Evolutionary conservation across 2,113 vertebrate genomes (phyloP).

Genomic region (Chloropsis hardwickii): DNA sequence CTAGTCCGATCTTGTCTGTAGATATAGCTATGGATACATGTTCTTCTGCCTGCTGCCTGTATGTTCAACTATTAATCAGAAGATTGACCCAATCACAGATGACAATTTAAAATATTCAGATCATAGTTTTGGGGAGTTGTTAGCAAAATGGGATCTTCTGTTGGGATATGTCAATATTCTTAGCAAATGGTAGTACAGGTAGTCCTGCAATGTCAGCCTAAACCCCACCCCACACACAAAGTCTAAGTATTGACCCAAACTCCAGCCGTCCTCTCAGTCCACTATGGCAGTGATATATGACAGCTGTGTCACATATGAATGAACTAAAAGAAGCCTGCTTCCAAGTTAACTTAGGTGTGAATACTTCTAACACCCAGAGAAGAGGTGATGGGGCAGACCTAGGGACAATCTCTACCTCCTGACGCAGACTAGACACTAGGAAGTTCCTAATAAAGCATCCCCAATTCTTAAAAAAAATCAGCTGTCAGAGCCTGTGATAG

Average conservation of each 20-base stretch:
- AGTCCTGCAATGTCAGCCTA: not conserved
- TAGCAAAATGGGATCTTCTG: not conserved
- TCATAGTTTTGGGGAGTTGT: not conserved
- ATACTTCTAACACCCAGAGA: not conserved
- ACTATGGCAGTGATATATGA: not conserved
- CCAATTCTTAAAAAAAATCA: not conserved
- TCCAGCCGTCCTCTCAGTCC: not conserved
- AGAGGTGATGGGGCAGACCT: not conserved
- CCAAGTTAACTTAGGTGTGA: not conserved
- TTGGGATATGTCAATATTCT: not conserved
- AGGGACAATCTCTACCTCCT: not conserved
- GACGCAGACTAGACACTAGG: not conserved
- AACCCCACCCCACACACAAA: not conserved
- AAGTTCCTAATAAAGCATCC: not conserved
- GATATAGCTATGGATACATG: not conserved
- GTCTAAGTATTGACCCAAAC: not conserved
- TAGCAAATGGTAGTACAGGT: not conserved
- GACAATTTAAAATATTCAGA: not conserved
- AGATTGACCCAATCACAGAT: not conserved
- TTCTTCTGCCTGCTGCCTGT: not conserved
- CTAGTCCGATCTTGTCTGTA: not conserved
- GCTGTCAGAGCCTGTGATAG: not conserved
- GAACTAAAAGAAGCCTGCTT: not conserved
- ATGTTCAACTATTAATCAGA: not conserved
- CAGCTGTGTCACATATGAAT: not conserved